These are phyloP conservation scores for Papilio dardanus DNA, from an alignment of 1,140 invertebrate species.

Conservation along the genomic window DNA sequence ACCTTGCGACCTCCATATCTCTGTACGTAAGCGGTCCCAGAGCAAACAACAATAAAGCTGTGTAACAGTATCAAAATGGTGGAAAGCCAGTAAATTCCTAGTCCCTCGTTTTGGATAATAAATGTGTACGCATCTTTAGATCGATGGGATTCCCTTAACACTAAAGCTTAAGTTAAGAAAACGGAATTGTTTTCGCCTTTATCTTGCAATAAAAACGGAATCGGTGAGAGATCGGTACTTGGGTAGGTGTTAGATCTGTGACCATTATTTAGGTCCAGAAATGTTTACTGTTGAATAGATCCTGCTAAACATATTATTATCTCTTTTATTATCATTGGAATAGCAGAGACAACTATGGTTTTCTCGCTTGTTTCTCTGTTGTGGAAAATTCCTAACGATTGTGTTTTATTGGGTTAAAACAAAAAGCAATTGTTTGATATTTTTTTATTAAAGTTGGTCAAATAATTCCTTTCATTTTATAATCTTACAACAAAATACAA, in stretches of 20 bases:
- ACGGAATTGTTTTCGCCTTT: slow-evolving; percentile 13
- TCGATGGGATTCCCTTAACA: slow-evolving; percentile 14
- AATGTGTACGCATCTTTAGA: slow-evolving; percentile 28
- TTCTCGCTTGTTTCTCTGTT: not conserved
- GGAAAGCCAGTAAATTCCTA: slow-evolving; percentile 13
- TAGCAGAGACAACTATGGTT: not conserved
- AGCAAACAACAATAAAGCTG: slow-evolving; percentile 27
- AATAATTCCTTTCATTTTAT: too few relatives aligned
- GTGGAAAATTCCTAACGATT: too few relatives aligned
- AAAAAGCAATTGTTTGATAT: too few relatives aligned
- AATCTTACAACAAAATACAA: too few relatives aligned
- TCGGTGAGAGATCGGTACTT: slow-evolving; percentile 20
- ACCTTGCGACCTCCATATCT: slow-evolving; percentile 25
- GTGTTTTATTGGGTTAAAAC: too few relatives aligned
- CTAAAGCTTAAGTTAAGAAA: slow-evolving; percentile 21
- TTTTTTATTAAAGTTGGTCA: too few relatives aligned
- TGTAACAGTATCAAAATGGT: slow-evolving; percentile 21
- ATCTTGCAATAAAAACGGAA: slow-evolving; percentile 15
- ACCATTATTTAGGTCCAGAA: not conserved
- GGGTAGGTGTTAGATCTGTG: slow-evolving; percentile 21
- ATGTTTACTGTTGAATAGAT: not conserved
- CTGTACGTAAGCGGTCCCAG: not conserved
- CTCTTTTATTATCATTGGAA: not conserved
- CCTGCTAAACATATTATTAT: not conserved
- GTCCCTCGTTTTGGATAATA: slow-evolving; percentile 28